phyloP scores from a whole-genome alignment of 2,888 invertebrate species.

The Zonitis immaculata region DNA sequence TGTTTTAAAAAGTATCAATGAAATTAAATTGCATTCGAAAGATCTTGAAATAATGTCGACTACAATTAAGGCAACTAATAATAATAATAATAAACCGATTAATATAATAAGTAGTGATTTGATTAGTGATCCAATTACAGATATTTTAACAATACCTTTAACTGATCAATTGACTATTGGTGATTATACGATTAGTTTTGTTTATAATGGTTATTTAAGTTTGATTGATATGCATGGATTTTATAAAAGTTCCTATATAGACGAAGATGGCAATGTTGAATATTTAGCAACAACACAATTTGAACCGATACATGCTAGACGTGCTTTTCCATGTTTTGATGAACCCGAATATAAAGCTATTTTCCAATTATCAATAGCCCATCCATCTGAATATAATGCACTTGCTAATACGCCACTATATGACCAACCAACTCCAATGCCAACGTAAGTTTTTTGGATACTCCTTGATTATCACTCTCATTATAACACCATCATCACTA shows the following conservation, averaged over 20 bases:
- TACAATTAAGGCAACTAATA: neutral
- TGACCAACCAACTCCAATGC: neutral
- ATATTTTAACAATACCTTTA: conserved; percentile 20
- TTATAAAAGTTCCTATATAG: conserved; percentile 50
- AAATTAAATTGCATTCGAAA: conserved; percentile 9
- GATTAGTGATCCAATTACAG: conserved; percentile 12
- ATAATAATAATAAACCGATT: neutral
- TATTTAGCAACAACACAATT: conserved; percentile 63
- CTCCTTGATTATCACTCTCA: no score
- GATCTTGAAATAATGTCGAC: conserved; percentile 1
- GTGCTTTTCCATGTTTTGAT: conserved; percentile 76
- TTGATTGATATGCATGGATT: conserved; percentile 49
- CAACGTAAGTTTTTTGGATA: neutral
- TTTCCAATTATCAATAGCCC: conserved; percentile 48
- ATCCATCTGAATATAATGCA: conserved; percentile 30
- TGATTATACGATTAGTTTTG: conserved; percentile 15
- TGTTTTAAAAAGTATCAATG: neutral
- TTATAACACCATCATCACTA: no score
- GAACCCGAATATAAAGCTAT: conserved; percentile 52
- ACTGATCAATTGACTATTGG: conserved; percentile 5
- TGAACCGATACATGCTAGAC: conserved; percentile 61
- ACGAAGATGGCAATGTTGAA: conserved; percentile 29
- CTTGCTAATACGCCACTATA: conserved; percentile 22
- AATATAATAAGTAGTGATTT: neutral
- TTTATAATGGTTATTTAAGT: conserved; percentile 35